These are phyloP conservation scores for Pangasius mekongensis DNA, from an alignment of 2,797 vertebrate species.

Conservation along the genomic window DNA sequence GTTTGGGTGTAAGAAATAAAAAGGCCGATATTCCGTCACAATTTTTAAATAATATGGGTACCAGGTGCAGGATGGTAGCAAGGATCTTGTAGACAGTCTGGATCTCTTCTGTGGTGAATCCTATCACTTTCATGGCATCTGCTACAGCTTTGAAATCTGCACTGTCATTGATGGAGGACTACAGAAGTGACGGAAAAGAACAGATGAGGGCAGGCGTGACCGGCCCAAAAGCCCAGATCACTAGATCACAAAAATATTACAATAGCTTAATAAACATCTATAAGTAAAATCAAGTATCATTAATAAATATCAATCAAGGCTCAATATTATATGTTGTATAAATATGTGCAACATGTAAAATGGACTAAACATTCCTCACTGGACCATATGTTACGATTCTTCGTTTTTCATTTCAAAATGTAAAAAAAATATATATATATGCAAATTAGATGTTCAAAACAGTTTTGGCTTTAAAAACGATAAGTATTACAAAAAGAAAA, in stretches of 20 bases:
- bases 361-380: background rate
- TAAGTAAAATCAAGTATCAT: background rate
- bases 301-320: background rate
- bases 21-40: background rate
- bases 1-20: background rate
- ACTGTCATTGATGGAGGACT: conserved; percentile 90
- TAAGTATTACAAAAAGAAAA: background rate
- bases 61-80: conserved; percentile 94
- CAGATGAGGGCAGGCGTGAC: background rate
- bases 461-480: background rate
- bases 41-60: conserved; percentile 61
- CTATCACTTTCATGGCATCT: conserved; percentile 98
- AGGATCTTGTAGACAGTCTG: conserved; percentile 95
- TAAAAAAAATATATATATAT: background rate
- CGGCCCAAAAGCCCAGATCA: background rate
- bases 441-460: background rate
- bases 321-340: background rate
- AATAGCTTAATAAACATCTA: background rate
- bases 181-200: conserved; percentile 8
- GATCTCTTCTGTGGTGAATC: conserved; percentile 92
- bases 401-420: background rate
- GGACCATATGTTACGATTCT: background rate
- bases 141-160: conserved; percentile 93
- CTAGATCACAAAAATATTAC: background rate
- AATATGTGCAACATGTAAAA: background rate